Conservation (phyloP, 2,888 invertebrate genomes). For the Koerneria pararmatus region DNA sequence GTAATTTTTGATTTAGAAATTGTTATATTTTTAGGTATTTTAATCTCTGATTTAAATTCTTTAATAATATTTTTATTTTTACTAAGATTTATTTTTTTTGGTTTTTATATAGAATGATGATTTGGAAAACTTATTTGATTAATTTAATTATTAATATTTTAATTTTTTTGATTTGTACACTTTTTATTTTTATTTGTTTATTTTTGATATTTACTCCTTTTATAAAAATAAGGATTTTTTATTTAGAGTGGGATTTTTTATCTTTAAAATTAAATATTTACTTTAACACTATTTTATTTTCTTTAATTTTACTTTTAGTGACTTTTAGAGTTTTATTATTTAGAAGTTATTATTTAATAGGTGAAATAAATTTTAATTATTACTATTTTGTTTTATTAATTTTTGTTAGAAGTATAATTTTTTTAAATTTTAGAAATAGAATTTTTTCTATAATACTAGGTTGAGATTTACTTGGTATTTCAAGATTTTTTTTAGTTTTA, state of each 20-base stretch:
- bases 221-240: constrained; percentile 67
- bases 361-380: constrained; percentile 43
- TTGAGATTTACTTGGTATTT: constrained; percentile 42
- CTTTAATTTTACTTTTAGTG: constrained; percentile 44
- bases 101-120: constrained; percentile 46
- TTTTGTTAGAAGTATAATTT: constrained; percentile 43
- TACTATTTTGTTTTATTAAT: constrained; percentile 42
- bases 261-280: constrained; percentile 43
- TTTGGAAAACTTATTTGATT: constrained; percentile 45
- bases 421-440: constrained; percentile 41
- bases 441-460: constrained; percentile 40
- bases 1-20: constrained; percentile 43
- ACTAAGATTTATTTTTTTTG: constrained; percentile 42
- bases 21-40: constrained; percentile 42
- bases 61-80: constrained; percentile 37
- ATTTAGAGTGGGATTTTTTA: constrained; percentile 41
- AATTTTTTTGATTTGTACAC: constrained; percentile 40
- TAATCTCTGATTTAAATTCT: constrained; percentile 34
- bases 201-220: constrained; percentile 27
- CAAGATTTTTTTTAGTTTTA: constrained; percentile 39
- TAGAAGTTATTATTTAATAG: constrained; percentile 41
- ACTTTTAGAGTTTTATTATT: constrained; percentile 40
- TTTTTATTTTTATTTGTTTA: constrained; percentile 32
- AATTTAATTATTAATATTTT: constrained; percentile 42
- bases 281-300: constrained; percentile 44